Evolutionary conservation across 2,113 vertebrate species (phyloP).

Genomic region (Aegithalos caudatus): DNA sequence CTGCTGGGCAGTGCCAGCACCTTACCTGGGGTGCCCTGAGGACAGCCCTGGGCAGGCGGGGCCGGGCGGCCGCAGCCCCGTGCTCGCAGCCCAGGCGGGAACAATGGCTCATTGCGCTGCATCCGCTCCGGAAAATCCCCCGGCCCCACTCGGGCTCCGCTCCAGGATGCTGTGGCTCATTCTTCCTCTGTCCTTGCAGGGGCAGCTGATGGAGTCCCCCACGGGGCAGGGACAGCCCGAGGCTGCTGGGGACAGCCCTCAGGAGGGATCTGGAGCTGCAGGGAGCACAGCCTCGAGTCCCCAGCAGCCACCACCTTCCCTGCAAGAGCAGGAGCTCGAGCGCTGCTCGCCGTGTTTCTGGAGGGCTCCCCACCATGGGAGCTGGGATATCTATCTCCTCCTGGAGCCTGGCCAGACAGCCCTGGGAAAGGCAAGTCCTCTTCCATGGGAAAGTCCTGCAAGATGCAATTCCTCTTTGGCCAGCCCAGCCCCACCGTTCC

Average conservation of each 20-base stretch:
- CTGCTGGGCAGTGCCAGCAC: neutral
- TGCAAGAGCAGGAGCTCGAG: neutral
- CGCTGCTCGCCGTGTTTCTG: neutral
- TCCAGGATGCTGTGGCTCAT: neutral
- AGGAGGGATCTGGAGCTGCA: neutral
- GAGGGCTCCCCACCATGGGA: neutral
- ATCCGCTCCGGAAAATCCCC: neutral
- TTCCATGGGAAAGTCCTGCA: constrained; percentile 49
- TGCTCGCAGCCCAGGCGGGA: neutral
- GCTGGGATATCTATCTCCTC: neutral
- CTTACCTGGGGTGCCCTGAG: neutral
- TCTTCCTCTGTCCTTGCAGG: constrained; percentile 6
- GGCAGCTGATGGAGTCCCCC: neutral
- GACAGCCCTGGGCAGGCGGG: neutral
- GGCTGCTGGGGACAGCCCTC: neutral
- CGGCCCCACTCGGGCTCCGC: neutral
- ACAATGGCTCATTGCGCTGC: neutral
- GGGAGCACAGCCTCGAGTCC: accelerated
- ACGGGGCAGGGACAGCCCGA: neutral
- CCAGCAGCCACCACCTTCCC: neutral
- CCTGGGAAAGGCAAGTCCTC: constrained; percentile 48
- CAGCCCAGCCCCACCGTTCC: neutral
- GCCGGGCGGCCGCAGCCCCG: neutral
- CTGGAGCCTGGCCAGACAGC: constrained; percentile 24
- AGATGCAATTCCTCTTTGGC: neutral